Evolutionary conservation across 2,888 invertebrate genomes (phyloP).

Genomic region (Tuberolachnus salignus): DNA sequence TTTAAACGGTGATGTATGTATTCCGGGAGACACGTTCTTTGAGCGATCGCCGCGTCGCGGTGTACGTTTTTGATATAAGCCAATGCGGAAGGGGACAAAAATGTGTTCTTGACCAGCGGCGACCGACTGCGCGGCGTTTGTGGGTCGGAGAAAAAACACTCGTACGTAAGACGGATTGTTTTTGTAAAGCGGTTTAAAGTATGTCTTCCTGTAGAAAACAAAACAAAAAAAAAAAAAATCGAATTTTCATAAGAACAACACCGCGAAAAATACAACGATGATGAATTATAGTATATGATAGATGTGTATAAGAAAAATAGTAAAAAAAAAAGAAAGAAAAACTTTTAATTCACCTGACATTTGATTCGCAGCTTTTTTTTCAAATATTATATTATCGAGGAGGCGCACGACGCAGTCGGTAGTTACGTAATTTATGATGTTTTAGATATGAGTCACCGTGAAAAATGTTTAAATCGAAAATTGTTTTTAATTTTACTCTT

Average conservation of each 20-base stretch:
- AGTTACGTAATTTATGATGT: too few species aligned
- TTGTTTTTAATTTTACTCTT: too few species aligned
- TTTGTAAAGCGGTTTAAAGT: conserved; percentile 2
- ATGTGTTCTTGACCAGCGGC: not conserved
- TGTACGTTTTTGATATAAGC: not conserved
- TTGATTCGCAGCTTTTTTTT: too few species aligned
- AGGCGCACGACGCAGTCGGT: too few species aligned
- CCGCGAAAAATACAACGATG: too few species aligned
- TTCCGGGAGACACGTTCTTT: not conserved
- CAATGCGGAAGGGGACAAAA: not conserved
- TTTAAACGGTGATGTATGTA: not conserved
- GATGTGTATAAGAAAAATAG: too few species aligned
- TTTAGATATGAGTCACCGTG: too few species aligned
- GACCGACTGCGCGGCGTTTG: not conserved
- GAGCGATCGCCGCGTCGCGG: not conserved
- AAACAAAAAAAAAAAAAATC: conserved; percentile 10
- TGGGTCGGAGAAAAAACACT: conserved; percentile 13
- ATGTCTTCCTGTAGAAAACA: conserved; percentile 3
- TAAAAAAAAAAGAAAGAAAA: too few species aligned
- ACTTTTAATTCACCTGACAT: too few species aligned
- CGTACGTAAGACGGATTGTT: conserved; percentile 31
- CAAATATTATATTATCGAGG: too few species aligned
- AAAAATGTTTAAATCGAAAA: too few species aligned
- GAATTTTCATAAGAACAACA: not conserved
- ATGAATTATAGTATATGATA: too few species aligned